Evolutionary conservation across 2,113 vertebrate species (phyloP).

Genomic region (Passer montanus): DNA sequence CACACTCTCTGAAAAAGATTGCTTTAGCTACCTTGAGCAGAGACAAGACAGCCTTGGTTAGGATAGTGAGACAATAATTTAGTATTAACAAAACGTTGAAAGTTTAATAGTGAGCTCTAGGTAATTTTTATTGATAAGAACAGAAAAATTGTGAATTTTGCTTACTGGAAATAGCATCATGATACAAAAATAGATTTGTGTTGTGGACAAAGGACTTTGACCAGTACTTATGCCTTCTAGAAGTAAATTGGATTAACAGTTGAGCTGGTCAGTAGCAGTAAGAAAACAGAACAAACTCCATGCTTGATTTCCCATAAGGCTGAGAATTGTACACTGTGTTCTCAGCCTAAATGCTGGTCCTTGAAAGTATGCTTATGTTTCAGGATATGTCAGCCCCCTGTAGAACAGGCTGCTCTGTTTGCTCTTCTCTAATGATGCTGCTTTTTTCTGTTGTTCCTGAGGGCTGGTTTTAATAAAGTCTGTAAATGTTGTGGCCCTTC

Average conservation of each 20-base stretch:
- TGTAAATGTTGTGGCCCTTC: not conserved
- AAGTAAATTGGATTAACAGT: not conserved
- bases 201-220: not conserved
- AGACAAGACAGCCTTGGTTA: not conserved
- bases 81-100: not conserved
- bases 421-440: not conserved
- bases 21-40: not conserved
- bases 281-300: not conserved
- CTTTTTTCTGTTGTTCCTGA: not conserved
- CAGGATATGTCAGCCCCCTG: not conserved
- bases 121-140: not conserved
- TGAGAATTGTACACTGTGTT: not conserved
- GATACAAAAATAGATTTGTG: not conserved
- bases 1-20: not conserved
- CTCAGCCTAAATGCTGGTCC: not conserved
- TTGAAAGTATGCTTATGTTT: not conserved
- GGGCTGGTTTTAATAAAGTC: not conserved
- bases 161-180: not conserved
- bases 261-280: not conserved
- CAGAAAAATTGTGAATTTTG: not conserved
- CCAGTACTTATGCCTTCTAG: not conserved
- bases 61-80: not conserved
- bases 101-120: not conserved
- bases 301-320: not conserved
- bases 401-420: not conserved